Evolutionary conservation across 2,888 invertebrate species (phyloP), one percentile per base, ranked within the genome.

Genomic region (Melikaiella ostensackeni): DNA sequence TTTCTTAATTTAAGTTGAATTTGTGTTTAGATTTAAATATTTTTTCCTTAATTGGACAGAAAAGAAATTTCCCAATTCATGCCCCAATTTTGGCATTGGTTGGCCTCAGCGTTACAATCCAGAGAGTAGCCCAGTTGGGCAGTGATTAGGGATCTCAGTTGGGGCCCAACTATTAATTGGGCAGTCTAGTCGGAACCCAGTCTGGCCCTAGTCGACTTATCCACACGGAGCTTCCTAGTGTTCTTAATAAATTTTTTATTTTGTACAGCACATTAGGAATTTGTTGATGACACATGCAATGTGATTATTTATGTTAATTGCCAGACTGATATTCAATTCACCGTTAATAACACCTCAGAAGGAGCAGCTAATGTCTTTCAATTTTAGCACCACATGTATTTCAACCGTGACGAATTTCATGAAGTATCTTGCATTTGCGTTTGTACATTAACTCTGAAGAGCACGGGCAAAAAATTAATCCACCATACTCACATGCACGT

Each of bases 401-500:
- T 42, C 13, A 13, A 38, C 38, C 42, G 24, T 42, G 38, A 38
- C 64, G 38, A 64, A 64, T 64, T 64, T 64, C 64, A 24, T 64
- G 16, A 64, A 64, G 64, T 42, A 24, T 64, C 21, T 38, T 42
- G 38, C 63, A 63, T 63, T 62, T 62, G 33, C 30, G 33, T 62
- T 63, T n/a, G 38, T 21, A 35, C 38, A 21, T 63, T 63, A 38
- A 64, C 35, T 64, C 16, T 64, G 38, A 35, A n/a, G n/a, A 2
- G n/a, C n/a, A n/a, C 3, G 63, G 24, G 38, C 64, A 64, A 64
- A 64, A 64, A 64, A 64, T 64, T 64, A 64, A 38, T 64, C 24
- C 38, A 21, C 63, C 33, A 19, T 63, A 63, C 63, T 64, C 38
- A 3, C n/a, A 24, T 64, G 38, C 38, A 24, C 64, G 21, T 64